Percentiles rank a stretch among this genome's conserved stretches.
Evolutionary conservation across 2,113 vertebrate genomes (phyloP).

Genomic region (Castor canadensis): DNA sequence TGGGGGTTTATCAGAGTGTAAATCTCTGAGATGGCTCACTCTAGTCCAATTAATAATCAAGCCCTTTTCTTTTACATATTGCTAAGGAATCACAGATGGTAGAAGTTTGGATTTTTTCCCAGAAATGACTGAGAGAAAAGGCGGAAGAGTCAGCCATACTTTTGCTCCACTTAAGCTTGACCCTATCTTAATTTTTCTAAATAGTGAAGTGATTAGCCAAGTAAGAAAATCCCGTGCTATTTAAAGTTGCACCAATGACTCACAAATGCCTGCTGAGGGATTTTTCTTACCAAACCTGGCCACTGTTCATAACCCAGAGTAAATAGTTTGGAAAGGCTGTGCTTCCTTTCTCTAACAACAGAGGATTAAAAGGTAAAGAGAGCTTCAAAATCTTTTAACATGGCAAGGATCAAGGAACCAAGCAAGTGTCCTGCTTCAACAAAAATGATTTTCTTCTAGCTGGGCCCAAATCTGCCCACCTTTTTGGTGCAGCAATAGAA

Average conservation of each 20-base stretch:
- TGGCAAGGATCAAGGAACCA: neutral
- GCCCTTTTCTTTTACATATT: slow-evolving; percentile 25
- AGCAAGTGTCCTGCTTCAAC: neutral
- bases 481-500: neutral
- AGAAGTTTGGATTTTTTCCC: slow-evolving; percentile 56
- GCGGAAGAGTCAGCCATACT: slow-evolving; percentile 18
- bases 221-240: slow-evolving; percentile 35
- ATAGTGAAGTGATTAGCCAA: slow-evolving; percentile 26
- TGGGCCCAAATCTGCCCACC: neutral
- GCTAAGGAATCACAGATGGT: slow-evolving; percentile 44
- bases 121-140: slow-evolving; percentile 43
- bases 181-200: slow-evolving; percentile 8
- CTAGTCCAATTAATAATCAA: slow-evolving; percentile 19
- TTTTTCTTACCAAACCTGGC: slow-evolving; percentile 17
- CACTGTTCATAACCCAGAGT: neutral
- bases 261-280: slow-evolving; percentile 11
- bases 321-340: neutral
- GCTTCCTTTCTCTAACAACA: neutral
- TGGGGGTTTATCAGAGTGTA: neutral
- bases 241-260: slow-evolving; percentile 44
- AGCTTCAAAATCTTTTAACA: slow-evolving; percentile 22
- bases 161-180: slow-evolving; percentile 49
- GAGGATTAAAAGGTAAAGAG: neutral
- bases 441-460: neutral
- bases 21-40: neutral